phyloP scores from a whole-genome alignment of 2,797 vertebrate species.

The Onychomys torridus region DNA sequence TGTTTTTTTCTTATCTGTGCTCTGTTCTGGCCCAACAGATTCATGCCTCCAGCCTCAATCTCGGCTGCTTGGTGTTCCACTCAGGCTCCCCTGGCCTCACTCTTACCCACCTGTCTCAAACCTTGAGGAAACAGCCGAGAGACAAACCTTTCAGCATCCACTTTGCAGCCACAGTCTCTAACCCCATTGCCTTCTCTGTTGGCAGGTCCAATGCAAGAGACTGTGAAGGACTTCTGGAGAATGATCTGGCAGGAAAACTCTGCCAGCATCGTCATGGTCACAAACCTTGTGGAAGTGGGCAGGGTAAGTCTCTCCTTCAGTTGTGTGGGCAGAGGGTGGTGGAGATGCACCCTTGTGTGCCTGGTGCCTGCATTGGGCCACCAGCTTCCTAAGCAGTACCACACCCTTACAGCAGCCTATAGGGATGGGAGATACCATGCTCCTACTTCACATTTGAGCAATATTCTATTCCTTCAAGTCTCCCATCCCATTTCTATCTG shows the following conservation, averaged over 20 bases:
- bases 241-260: conserved; percentile 99
- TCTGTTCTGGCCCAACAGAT: neutral
- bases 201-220: conserved; percentile 98
- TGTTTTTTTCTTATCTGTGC: neutral
- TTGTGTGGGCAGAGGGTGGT: neutral
- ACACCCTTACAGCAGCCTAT: neutral
- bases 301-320: conserved; percentile 91
- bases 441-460: neutral
- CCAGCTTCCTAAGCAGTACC: neutral
- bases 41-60: neutral
- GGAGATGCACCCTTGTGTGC: neutral
- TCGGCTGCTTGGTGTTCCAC: neutral
- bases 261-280: conserved; percentile 98
- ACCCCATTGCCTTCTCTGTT: conserved; percentile 72
- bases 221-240: conserved; percentile 98
- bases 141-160: neutral
- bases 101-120: fast-evolving
- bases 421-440: neutral
- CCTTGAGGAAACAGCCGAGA: neutral
- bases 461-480: neutral
- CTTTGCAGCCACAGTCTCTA: neutral
- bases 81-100: neutral
- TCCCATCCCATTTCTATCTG: neutral
- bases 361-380: neutral
- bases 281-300: conserved; percentile 98